Conservation (phyloP, 2,888 invertebrate species). For the Drosophila prostipennis region DNA sequence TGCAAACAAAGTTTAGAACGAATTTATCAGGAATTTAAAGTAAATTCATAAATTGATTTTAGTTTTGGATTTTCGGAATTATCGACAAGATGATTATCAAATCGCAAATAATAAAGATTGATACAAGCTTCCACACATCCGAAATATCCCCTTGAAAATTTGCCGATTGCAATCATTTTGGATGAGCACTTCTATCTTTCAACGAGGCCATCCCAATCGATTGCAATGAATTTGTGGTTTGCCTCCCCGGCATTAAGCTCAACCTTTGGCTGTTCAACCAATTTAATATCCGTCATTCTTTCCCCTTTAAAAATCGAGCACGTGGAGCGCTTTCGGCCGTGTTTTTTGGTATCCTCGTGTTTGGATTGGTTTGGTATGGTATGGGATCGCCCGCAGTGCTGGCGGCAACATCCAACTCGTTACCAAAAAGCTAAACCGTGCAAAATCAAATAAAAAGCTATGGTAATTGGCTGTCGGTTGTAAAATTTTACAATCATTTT, state of each 20-base stretch:
- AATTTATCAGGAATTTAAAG: too few relatives aligned
- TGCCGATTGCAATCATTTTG: slow-evolving; percentile 23
- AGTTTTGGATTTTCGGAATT: too few relatives aligned
- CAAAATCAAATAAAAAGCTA: slow-evolving; percentile 66
- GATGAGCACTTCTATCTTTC: slow-evolving; percentile 35
- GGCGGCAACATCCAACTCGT: slow-evolving; percentile 26
- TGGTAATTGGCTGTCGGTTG: slow-evolving; percentile 62
- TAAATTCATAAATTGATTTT: not conserved
- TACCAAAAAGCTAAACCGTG: slow-evolving; percentile 67
- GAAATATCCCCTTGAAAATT: slow-evolving; percentile 19
- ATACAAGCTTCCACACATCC: not conserved
- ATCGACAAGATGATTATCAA: not conserved
- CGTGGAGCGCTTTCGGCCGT: slow-evolving; percentile 24
- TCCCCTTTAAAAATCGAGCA: slow-evolving; percentile 35
- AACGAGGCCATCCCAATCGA: slow-evolving; percentile 20
- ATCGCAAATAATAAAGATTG: not conserved
- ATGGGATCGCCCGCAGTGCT: slow-evolving; percentile 15
- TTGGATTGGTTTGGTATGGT: not conserved
- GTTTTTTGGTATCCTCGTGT: not conserved
- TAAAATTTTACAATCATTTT: slow-evolving; percentile 65
- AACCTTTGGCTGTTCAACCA: slow-evolving; percentile 24
- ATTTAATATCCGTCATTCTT: slow-evolving; percentile 42
- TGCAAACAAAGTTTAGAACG: too few relatives aligned
- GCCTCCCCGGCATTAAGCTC: slow-evolving; percentile 27
- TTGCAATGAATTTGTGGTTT: slow-evolving; percentile 31